These are phyloP conservation scores for Archegozetes longisetosus DNA, from an alignment of 1,140 invertebrate species.

Conservation along the genomic window DNA sequence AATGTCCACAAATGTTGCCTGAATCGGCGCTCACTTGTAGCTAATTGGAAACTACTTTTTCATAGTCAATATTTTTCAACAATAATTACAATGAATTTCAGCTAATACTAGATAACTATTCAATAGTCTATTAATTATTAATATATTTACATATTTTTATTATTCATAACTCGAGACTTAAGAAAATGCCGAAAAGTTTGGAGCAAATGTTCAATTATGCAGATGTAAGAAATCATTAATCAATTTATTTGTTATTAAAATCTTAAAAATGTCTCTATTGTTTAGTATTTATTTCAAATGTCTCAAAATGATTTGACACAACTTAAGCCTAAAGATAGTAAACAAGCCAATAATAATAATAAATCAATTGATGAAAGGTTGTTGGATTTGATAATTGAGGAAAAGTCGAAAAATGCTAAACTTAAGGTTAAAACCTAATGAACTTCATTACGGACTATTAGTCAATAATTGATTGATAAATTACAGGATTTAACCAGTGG, in stretches of 20 bases:
- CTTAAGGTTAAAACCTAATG: no score
- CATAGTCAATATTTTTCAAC: no score
- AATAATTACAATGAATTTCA: no score
- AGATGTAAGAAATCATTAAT: neutral
- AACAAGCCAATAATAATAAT: conserved; percentile 26
- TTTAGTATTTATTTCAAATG: neutral
- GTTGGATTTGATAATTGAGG: neutral
- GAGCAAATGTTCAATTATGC: neutral
- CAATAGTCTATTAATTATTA: no score
- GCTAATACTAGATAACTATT: no score
- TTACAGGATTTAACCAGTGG: neutral
- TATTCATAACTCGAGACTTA: neutral
- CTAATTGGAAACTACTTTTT: no score
- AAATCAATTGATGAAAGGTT: neutral
- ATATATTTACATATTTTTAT: no score
- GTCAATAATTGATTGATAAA: no score
- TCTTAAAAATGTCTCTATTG: neutral
- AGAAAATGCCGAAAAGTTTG: neutral
- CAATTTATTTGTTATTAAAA: neutral
- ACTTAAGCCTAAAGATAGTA: conserved; percentile 69
- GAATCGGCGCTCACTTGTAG: no score
- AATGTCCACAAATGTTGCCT: no score
- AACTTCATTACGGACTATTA: no score
- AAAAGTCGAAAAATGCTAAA: neutral
- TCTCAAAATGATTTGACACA: conserved; percentile 60